Evolutionary conservation across 2,797 vertebrate species (phyloP).

Genomic region (Vipera latastei): DNA sequence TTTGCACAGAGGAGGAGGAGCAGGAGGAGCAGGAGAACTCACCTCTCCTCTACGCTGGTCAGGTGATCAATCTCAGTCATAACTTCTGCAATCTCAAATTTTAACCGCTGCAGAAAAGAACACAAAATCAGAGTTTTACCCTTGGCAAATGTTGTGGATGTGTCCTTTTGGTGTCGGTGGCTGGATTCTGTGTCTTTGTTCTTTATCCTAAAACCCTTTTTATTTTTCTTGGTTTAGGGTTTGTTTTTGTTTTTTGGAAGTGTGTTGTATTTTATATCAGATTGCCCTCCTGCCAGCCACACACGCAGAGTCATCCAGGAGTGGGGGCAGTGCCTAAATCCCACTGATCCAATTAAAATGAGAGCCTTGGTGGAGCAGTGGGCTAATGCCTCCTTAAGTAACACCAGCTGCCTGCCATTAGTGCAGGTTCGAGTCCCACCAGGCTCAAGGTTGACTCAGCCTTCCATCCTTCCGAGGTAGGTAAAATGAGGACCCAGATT

Average conservation of each 20-base stretch:
- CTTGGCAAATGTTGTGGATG: background rate
- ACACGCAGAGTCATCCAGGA: background rate
- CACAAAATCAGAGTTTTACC: background rate
- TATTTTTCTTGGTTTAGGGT: background rate
- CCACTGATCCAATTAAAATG: background rate
- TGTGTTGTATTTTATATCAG: background rate
- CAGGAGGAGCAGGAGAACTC: constrained; percentile 15
- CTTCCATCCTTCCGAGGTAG: too few relatives aligned
- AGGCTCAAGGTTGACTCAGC: too few relatives aligned
- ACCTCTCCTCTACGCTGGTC: constrained; percentile 93
- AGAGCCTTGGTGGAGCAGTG: too few relatives aligned
- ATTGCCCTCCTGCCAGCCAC: background rate
- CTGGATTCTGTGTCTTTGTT: background rate
- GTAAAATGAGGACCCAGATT: too few relatives aligned
- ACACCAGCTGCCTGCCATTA: too few relatives aligned
- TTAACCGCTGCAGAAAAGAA: constrained; percentile 82
- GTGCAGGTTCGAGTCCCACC: too few relatives aligned
- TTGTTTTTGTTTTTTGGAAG: background rate
- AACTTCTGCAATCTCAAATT: constrained; percentile 96
- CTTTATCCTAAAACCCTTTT: background rate
- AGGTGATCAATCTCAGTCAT: constrained; percentile 98
- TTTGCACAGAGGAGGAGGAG: too few relatives aligned
- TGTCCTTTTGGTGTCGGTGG: background rate
- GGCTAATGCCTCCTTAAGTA: too few relatives aligned
- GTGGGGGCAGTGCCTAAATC: background rate